Evolutionary conservation across 2,797 vertebrate genomes (phyloP).

Genomic region (Lerista edwardsae): DNA sequence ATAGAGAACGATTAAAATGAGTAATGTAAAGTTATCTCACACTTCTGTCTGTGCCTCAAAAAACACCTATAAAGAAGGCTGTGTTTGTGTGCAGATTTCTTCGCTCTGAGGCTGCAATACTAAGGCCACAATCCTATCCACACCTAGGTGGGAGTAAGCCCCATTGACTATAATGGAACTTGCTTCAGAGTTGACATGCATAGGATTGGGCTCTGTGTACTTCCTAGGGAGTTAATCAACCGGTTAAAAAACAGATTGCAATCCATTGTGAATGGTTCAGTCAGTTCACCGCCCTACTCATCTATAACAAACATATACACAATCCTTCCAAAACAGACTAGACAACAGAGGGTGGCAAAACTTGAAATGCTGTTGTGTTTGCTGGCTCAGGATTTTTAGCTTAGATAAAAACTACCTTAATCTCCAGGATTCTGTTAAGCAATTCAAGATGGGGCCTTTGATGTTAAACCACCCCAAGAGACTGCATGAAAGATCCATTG

Average conservation of each 20-base stretch:
- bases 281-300: not conserved
- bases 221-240: too few relatives aligned
- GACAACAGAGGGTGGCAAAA: not conserved
- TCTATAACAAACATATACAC: not conserved
- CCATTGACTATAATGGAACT: too few relatives aligned
- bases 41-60: too few relatives aligned
- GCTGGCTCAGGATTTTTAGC: not conserved
- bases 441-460: not conserved
- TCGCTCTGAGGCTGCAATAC: too few relatives aligned
- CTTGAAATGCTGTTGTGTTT: not conserved
- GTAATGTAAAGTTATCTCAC: too few relatives aligned
- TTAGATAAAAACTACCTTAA: constrained; percentile 9
- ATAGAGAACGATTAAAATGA: too few relatives aligned
- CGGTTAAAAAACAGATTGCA: not conserved
- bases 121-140: not conserved
- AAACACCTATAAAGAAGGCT: too few relatives aligned
- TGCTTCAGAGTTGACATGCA: not conserved
- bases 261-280: not conserved
- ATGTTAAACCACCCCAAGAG: not conserved
- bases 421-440: constrained; percentile 2
- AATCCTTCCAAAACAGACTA: constrained; percentile 7
- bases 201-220: not conserved
- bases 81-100: too few relatives aligned
- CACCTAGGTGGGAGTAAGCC: not conserved
- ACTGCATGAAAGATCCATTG: constrained; percentile 2